phyloP scores from a whole-genome alignment of 1,140 invertebrate genomes.

The Tetramorium simillimum region DNA sequence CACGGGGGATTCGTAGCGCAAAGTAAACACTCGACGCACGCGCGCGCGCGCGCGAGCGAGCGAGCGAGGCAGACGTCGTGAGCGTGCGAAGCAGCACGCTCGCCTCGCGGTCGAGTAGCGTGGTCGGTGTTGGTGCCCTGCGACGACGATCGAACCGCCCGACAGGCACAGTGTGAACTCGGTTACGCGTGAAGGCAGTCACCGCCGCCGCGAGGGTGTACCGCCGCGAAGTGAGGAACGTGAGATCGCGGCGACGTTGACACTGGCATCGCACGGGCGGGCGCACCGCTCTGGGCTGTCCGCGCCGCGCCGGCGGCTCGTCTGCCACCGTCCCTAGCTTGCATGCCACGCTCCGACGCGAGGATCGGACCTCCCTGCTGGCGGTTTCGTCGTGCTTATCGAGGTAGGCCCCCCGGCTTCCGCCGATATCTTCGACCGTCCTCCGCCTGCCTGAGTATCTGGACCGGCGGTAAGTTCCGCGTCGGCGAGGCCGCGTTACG shows the following conservation, averaged over 20 bases:
- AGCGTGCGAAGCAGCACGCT: background rate
- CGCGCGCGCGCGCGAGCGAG: background rate
- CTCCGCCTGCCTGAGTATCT: conserved; percentile 33
- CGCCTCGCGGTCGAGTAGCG: background rate
- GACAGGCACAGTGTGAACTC: background rate
- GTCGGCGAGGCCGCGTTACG: background rate
- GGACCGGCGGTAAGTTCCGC: conserved; percentile 68
- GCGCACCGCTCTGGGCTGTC: background rate
- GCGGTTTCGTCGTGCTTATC: conserved; percentile 21
- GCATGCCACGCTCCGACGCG: conserved; percentile 59
- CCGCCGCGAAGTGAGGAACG: background rate
- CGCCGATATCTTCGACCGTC: conserved; percentile 1
- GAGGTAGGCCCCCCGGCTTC: conserved; percentile 53
- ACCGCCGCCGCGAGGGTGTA: background rate
- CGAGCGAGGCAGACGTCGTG: background rate
- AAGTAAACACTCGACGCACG: background rate
- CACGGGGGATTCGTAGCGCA: too few species aligned
- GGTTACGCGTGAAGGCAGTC: too few species aligned
- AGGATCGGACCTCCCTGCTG: conserved; percentile 35
- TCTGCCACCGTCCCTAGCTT: background rate
- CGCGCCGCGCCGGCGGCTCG: background rate
- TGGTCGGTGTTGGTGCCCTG: background rate
- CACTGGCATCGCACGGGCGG: background rate
- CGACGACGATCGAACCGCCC: background rate
- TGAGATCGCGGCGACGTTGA: background rate